A percentile compares a stretch with the other conserved stretches of the same genome.
These are phyloP conservation scores for Argynnis bischoffii DNA, from an alignment of 2,888 invertebrate genomes.

Conservation along the genomic window DNA sequence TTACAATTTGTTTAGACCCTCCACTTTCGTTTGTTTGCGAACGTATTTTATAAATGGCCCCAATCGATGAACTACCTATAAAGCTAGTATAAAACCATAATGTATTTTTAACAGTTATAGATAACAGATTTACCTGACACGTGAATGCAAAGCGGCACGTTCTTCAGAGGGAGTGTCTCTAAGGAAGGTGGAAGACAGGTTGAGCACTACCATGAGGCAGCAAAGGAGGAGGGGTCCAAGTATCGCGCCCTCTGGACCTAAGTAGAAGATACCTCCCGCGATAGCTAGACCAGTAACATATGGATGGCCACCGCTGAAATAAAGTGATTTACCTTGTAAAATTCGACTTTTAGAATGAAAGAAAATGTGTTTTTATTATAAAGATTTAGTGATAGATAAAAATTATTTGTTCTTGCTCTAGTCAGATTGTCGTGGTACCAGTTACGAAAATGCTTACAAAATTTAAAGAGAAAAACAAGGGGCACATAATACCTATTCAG, in stretches of 20 bases:
- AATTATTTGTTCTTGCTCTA: too few species aligned
- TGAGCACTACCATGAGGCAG: conserved; percentile 95
- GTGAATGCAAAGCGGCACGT: conserved; percentile 71
- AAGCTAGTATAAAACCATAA: not conserved
- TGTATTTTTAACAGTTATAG: not conserved
- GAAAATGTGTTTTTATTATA: too few species aligned
- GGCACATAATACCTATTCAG: too few species aligned
- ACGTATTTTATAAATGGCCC: too few species aligned
- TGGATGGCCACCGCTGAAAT: conserved; percentile 93
- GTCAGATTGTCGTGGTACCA: too few species aligned
- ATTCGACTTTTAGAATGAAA: too few species aligned
- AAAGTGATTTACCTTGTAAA: not conserved
- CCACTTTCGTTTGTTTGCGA: not conserved
- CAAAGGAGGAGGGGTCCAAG: conserved; percentile 97
- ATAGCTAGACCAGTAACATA: conserved; percentile 98
- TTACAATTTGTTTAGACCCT: too few species aligned
- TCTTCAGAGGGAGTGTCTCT: conserved; percentile 86
- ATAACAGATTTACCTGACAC: conserved; percentile 71
- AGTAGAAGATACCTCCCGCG: conserved; percentile 98
- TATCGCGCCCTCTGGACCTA: conserved; percentile 98
- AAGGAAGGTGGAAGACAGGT: conserved; percentile 88
- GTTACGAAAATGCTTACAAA: not conserved
- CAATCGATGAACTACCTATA: too few species aligned
- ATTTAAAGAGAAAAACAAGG: not conserved
- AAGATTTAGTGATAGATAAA: too few species aligned